phyloP scores from a whole-genome alignment of 1,140 invertebrate genomes.

The Bradysia coprophila region DNA sequence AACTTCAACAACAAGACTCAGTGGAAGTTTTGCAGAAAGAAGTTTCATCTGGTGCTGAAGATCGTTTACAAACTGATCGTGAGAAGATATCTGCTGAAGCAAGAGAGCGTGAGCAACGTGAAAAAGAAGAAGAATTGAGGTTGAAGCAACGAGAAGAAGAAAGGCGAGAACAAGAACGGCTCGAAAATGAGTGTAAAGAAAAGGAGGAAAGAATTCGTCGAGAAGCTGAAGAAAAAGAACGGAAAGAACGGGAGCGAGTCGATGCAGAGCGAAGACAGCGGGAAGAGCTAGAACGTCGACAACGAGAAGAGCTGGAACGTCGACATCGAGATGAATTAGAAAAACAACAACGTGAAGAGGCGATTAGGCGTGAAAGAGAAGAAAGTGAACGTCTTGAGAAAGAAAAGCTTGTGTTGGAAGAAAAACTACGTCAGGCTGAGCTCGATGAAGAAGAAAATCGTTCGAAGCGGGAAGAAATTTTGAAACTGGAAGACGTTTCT shows the following conservation, averaged over 20 bases:
- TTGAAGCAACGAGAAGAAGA: too few species aligned
- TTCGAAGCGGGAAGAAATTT: too few species aligned
- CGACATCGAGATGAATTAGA: conserved; percentile 24
- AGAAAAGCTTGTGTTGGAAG: too few species aligned
- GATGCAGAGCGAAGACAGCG: conserved; percentile 15
- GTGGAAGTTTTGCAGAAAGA: too few species aligned
- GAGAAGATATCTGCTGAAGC: too few species aligned
- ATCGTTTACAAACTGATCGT: too few species aligned
- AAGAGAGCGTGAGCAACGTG: conserved; percentile 18
- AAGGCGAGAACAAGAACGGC: conserved; percentile 20
- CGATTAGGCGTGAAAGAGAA: conserved; percentile 11
- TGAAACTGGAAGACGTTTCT: too few species aligned
- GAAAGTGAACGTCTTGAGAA: conserved; percentile 25
- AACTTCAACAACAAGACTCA: too few species aligned
- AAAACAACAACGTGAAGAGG: conserved; percentile 19
- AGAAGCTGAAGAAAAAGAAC: conserved; percentile 17
- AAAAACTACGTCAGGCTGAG: conserved; percentile 7
- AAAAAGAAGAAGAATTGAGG: conserved; percentile 6
- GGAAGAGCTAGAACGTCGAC: conserved; percentile 5
- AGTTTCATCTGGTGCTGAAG: too few species aligned
- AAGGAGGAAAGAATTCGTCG: conserved; percentile 12
- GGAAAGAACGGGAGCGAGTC: conserved; percentile 16
- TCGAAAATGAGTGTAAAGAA: conserved; percentile 20
- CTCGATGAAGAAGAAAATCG: not conserved
- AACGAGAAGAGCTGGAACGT: conserved; percentile 15